A percentile compares a stretch with the other conserved stretches of the same genome.
Evolutionary conservation across 2,797 vertebrate genomes (phyloP).

Genomic region (Takifugu rubripes): DNA sequence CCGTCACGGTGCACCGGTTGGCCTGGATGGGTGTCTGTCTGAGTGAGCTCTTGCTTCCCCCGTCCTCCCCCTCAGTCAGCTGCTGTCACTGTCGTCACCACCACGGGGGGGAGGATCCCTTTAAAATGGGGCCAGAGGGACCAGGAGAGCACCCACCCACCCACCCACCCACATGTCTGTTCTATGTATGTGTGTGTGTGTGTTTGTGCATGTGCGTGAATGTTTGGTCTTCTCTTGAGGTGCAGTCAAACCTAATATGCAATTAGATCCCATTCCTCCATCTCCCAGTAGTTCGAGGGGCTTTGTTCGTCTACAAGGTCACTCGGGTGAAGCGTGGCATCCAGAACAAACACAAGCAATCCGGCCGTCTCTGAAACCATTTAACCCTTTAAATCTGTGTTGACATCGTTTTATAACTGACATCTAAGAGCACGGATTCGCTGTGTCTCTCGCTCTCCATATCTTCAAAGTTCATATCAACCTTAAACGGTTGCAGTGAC

Average conservation of each 20-base stretch:
- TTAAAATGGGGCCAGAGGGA: conserved; percentile 70
- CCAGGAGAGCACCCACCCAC: conserved; percentile 73
- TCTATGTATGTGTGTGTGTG: conserved; percentile 69
- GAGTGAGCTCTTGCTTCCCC: conserved; percentile 77
- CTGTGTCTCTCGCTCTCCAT: conserved; percentile 48
- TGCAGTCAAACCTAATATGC: conserved; percentile 80
- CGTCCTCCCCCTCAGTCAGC: conserved; percentile 48
- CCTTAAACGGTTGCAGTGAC: conserved; percentile 54
- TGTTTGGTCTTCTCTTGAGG: conserved; percentile 77
- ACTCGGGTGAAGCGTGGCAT: conserved; percentile 50
- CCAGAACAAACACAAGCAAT: conserved; percentile 58
- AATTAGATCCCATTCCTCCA: conserved; percentile 78
- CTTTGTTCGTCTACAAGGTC: conserved; percentile 70
- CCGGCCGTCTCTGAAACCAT: conserved; percentile 60
- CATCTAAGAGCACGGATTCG: conserved; percentile 60
- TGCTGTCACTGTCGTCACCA: conserved; percentile 66
- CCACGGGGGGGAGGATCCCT: conserved; percentile 67
- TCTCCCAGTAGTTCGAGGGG: conserved; percentile 70
- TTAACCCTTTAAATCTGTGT: conserved; percentile 73
- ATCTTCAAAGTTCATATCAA: conserved; percentile 65
- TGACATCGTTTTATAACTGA: conserved; percentile 57
- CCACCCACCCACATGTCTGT: conserved; percentile 69
- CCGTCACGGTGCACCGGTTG: conserved; percentile 81
- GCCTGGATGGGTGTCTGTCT: conserved; percentile 93
- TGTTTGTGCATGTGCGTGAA: conserved; percentile 61